phyloP scores from a whole-genome alignment of 2,888 invertebrate genomes.

The Callyntrura guangdongensis region DNA sequence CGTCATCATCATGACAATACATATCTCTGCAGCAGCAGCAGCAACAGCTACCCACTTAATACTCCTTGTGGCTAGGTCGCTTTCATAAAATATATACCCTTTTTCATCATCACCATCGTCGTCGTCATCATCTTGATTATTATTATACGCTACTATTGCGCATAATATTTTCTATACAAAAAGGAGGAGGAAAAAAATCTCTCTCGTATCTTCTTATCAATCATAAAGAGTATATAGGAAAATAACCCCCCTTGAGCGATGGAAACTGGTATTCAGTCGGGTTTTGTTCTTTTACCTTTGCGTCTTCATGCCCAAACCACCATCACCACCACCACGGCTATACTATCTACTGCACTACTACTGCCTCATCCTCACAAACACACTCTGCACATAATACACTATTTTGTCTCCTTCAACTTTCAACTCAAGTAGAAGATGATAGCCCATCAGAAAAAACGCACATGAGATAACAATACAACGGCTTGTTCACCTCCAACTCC shows the following conservation, averaged over 20 bases:
- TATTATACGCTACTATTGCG: background rate
- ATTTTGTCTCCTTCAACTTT: constrained; percentile 41
- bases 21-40: background rate
- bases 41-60: constrained; percentile 12
- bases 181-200: constrained; percentile 21
- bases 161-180: background rate
- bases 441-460: constrained; percentile 30
- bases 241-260: constrained; percentile 82
- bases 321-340: background rate
- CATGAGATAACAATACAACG: constrained; percentile 22
- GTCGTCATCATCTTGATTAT: constrained; percentile 46
- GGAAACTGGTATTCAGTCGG: constrained; percentile 82
- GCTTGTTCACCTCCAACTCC: constrained; percentile 12
- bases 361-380: background rate
- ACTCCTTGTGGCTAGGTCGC: constrained; percentile 76
- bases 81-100: constrained; percentile 45
- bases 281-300: constrained; percentile 34
- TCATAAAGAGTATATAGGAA: constrained; percentile 75
- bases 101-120: constrained; percentile 49
- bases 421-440: constrained; percentile 65
- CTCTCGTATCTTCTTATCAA: constrained; percentile 80
- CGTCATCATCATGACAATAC: constrained; percentile 4
- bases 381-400: background rate
- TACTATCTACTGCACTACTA: background rate
- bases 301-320: constrained; percentile 2